Base-by-base conservation (phyloP, 1,140 invertebrate genomes). In the Anthonomus grandis region DNA sequence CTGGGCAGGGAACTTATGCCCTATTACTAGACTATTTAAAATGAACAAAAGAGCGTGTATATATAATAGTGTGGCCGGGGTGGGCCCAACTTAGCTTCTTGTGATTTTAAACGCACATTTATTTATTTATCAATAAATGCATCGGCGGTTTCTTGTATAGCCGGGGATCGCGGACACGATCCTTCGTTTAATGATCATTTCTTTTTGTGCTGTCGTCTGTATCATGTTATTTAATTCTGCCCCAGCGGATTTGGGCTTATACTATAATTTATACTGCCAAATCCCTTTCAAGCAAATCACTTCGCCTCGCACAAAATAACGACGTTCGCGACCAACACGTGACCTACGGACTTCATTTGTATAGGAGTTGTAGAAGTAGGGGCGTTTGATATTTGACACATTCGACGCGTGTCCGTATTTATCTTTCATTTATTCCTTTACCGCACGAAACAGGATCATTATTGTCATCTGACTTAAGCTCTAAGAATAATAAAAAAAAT, bases 381-480 rank as follows among this genome's bases (percentile, higher is more conserved):
- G 56, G 51, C 57, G 50, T 54, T 49, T 59, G 60, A 59, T 62
- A 62, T 49, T 62, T 62, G 60, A 64, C 50, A 52, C 59, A 57
- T 54, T 10, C 25, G 52, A 57, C 52, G 59, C 59, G 59, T 65
- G 64, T 47, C 56, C 13, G 38, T 65, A 59, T 65, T 65, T 65
- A 59, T 52, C 63, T 65, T 64, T 39, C 61, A 65, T 65, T 65
- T 51, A 49, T 60, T n/a, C n/a, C 44, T 60, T 46, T 54, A 27
- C 34, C 62, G n/a, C 61, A 59, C 58, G 62, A 65, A 63, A 47
- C 49, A 61, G 44, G 49, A 48, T 57, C 48, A 18, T 48, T 59
- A 59, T 53, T 47, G 52, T 57, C 44, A 58, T 61, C 57, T 41
- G 58, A 60, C 59, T 55, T 23, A 18, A 10, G 31, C n/a, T n/a